Evolutionary conservation across 2,113 vertebrate species (phyloP).

Genomic region (Syngnathus scovelli): DNA sequence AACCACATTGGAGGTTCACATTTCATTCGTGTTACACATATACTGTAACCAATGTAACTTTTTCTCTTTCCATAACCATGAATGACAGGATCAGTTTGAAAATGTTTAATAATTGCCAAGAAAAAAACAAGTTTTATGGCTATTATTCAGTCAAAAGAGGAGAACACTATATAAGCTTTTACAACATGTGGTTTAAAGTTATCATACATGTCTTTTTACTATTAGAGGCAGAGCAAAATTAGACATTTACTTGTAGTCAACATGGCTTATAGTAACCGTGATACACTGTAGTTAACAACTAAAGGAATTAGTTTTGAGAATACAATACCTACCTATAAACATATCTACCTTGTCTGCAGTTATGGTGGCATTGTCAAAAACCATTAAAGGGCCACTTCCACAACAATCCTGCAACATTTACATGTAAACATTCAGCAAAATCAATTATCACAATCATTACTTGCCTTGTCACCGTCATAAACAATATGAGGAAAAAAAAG

Average conservation of each 20-base stretch:
- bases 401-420: conserved; percentile 26
- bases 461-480: conserved; percentile 34
- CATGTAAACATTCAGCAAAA: conserved; percentile 38
- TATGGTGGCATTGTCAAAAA: conserved; percentile 19
- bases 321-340: conserved; percentile 7
- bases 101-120: not conserved
- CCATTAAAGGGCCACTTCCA: conserved; percentile 18
- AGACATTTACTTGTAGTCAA: conserved; percentile 23
- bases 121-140: not conserved
- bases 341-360: conserved; percentile 21
- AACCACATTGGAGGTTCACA: not conserved
- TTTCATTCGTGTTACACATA: conserved; percentile 1
- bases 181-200: conserved; percentile 13
- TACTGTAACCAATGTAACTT: not conserved
- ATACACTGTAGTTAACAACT: conserved; percentile 22
- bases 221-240: conserved; percentile 22
- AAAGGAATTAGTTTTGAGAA: conserved; percentile 30
- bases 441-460: conserved; percentile 42
- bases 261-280: conserved; percentile 22
- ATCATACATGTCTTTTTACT: conserved; percentile 6
- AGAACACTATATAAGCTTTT: not conserved
- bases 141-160: not conserved
- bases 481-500: conserved; percentile 42
- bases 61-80: not conserved
- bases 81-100: not conserved